Percentiles rank a stretch among this genome's conserved stretches.
Conservation (phyloP, 2,113 vertebrate species). For the Herpetotheres cachinnans region DNA sequence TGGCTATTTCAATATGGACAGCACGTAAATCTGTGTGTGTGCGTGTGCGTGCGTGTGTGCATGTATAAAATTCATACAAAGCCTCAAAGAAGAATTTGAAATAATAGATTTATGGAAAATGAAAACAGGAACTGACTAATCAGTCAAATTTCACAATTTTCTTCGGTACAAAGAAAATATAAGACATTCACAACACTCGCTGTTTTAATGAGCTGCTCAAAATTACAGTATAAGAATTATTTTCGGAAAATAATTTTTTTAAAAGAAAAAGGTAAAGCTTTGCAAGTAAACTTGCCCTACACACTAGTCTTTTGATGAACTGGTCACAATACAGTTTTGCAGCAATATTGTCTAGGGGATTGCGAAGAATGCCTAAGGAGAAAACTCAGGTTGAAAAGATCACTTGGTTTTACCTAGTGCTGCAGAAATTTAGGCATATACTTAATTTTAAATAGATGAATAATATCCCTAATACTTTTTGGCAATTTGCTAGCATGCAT, state of each 20-base stretch:
- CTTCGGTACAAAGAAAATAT: neutral
- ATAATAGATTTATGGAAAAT: constrained; percentile 59
- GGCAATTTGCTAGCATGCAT: neutral
- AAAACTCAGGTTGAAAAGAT: neutral
- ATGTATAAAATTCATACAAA: neutral
- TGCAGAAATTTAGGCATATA: neutral
- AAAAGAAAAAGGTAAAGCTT: neutral
- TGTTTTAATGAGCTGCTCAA: neutral
- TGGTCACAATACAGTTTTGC: neutral
- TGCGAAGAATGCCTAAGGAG: neutral
- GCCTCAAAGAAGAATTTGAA: constrained; percentile 40
- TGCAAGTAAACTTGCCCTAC: neutral
- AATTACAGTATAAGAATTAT: neutral
- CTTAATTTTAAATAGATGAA: neutral
- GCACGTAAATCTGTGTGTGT: rapidly evolving
- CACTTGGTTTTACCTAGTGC: neutral
- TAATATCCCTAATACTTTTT: neutral
- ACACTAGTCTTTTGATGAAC: neutral
- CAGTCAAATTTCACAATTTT: constrained; percentile 56
- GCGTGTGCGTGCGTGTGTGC: too few relatives aligned
- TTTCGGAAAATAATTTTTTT: neutral
- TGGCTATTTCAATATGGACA: neutral
- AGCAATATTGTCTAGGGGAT: neutral
- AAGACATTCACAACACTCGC: constrained; percentile 8
- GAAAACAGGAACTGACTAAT: constrained; percentile 63